Conservation (phyloP, 1,140 invertebrate genomes). For the Neelides sp. region DNA sequence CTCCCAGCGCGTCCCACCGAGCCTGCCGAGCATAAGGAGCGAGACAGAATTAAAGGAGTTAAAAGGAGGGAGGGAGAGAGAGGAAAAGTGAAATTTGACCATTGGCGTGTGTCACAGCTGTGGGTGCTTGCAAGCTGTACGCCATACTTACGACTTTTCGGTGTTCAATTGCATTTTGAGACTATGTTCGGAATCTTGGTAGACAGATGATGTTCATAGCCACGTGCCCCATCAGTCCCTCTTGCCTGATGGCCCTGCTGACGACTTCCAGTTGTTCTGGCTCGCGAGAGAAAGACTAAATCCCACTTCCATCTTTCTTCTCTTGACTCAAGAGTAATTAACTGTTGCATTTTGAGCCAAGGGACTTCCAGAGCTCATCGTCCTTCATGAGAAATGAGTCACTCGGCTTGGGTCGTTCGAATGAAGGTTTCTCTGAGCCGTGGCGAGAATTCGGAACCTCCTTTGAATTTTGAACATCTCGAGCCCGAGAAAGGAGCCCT, state of each 20-base stretch:
- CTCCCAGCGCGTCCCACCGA: too few species aligned
- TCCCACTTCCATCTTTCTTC: too few species aligned
- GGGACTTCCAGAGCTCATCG: too few species aligned
- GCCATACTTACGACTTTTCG: conserved; percentile 5
- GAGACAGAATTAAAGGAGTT: background rate
- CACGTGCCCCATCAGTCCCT: conserved; percentile 13
- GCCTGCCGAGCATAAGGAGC: background rate
- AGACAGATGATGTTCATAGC: conserved; percentile 16
- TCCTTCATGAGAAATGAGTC: too few species aligned
- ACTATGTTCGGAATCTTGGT: conserved; percentile 2
- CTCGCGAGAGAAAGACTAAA: background rate
- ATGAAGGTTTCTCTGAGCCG: too few species aligned
- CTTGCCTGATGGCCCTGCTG: conserved; percentile 3
- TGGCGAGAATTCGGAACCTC: too few species aligned
- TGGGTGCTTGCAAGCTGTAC: background rate
- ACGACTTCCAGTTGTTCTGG: conserved; percentile 9
- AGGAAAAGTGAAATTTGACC: conserved; percentile 7
- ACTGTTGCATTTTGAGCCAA: too few species aligned
- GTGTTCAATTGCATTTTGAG: conserved; percentile 7
- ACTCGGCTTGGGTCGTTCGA: too few species aligned
- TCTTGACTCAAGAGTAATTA: too few species aligned
- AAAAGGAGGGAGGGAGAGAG: background rate
- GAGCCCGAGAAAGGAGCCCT: too few species aligned
- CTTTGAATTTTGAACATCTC: too few species aligned
- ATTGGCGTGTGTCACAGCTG: conserved; percentile 8